Conservation (phyloP, 2,888 invertebrate genomes). For the Onthophagus sagittarius region DNA sequence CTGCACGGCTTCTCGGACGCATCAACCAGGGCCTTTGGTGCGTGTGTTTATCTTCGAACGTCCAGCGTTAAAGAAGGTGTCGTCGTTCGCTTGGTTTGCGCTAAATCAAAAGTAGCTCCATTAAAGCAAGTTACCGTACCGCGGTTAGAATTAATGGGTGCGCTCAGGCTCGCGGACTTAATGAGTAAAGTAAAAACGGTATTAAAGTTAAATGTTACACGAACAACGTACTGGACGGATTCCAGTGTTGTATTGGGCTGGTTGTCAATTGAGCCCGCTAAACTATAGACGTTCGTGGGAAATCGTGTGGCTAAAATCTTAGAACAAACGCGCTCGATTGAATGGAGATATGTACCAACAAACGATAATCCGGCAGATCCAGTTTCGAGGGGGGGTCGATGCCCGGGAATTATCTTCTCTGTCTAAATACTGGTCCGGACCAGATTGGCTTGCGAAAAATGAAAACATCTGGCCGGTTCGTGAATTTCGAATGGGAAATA, state of each 20-base stretch:
- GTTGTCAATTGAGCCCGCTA: conserved; percentile 26
- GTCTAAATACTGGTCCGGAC: conserved; percentile 18
- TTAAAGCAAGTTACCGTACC: conserved; percentile 30
- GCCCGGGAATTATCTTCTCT: conserved; percentile 1
- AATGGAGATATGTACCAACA: conserved; percentile 22
- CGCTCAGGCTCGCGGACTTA: conserved; percentile 30
- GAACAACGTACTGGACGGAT: conserved; percentile 30
- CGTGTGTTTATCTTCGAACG: conserved; percentile 19
- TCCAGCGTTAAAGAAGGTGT: not conserved
- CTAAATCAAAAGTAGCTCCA: conserved; percentile 23
- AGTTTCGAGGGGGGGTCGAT: conserved; percentile 20
- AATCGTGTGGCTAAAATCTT: not conserved
- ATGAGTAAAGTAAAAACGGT: conserved; percentile 17
- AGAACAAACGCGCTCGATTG: not conserved
- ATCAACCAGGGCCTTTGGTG: conserved; percentile 16
- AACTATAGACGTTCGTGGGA: conserved; percentile 3
- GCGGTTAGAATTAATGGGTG: conserved; percentile 33
- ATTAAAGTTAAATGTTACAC: conserved; percentile 1
- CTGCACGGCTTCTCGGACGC: conserved; percentile 30
- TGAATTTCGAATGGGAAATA: not conserved
- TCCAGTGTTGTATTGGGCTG: conserved; percentile 35
- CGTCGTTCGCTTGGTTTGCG: conserved; percentile 14
- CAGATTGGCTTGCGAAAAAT: conserved; percentile 2
- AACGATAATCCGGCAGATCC: conserved; percentile 24
- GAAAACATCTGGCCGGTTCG: not conserved